Evolutionary conservation across 2,888 invertebrate species (phyloP), one percentile per base, ranked within the genome.

Genomic region (Bombylius discolor): DNA sequence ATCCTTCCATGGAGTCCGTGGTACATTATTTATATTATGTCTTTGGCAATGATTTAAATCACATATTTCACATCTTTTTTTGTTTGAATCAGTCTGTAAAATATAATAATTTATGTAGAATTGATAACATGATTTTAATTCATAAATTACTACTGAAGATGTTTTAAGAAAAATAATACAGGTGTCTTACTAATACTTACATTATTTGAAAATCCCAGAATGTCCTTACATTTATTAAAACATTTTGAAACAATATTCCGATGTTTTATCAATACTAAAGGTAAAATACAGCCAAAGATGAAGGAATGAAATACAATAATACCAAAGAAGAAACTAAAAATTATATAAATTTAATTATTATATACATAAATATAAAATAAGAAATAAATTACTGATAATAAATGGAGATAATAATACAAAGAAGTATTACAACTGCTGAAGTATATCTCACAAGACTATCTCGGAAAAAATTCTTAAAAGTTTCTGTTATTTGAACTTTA

Each of bases 1-100:
- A 58, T 81, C 80, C 53, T 78, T 80, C 86, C 86, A 87, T 53
- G 87, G 86, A 64, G 83, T 78, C 36, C 74, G 65, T 39, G 73
- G 66, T 55, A 72, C 65, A 7, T 55, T 52, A 46, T 70, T 70
- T 1, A 76, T 68, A 62, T 79, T 78, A 70, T 83, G 82, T 50
- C 83, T 74, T 53, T 72, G 72, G 66, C 83, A 84, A 47, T 77
- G 75, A 47, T 75, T 73, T 55, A 77, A 77, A 55, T 81, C 81
- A 69, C 84, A 84, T 51, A 83, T 78, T 61, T 75, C 75, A 69
- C 83, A 84, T 11, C 11, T 7, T 1, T 11, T 11, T 11, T 42
- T 42, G 11, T 42, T 42, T 42, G 3, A 1, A 42, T 42, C 39
- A 42, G 4, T 42, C 39, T 42, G 5, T 11, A 42, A 42, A 42